A percentile compares a stretch with the other conserved stretches of the same genome.
Evolutionary conservation across 2,797 vertebrate species (phyloP).

Genomic region (Menidia menidia): DNA sequence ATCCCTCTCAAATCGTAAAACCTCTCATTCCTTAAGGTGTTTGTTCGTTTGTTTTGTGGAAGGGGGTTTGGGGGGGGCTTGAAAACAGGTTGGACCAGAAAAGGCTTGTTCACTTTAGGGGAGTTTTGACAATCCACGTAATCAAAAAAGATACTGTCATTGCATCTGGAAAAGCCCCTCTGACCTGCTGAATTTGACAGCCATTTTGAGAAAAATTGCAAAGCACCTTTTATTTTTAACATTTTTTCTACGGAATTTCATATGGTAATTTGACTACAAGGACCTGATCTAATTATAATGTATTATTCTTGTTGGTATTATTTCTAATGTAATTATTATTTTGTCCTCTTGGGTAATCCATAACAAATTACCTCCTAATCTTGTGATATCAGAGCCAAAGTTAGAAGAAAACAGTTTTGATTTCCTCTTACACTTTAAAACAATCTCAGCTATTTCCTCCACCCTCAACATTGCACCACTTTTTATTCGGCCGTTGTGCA

Average conservation of each 20-base stretch:
- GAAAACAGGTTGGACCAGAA: conserved; percentile 40
- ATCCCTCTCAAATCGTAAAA: conserved; percentile 69
- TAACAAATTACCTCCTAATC: conserved; percentile 74
- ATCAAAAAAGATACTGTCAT: conserved; percentile 46
- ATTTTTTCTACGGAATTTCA: conserved; percentile 48
- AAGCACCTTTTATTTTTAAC: conserved; percentile 61
- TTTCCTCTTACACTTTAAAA: conserved; percentile 31
- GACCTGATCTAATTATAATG: conserved; percentile 62
- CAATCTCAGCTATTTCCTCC: conserved; percentile 23
- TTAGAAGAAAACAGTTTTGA: conserved; percentile 34
- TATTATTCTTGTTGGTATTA: conserved; percentile 32
- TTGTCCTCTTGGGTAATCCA: conserved; percentile 55
- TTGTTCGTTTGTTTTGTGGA: conserved; percentile 31
- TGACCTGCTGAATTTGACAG: conserved; percentile 44
- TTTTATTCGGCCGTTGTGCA: conserved; percentile 30
- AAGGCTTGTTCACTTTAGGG: conserved; percentile 62
- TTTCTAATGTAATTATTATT: conserved; percentile 30
- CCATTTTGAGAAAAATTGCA: conserved; percentile 43
- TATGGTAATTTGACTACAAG: conserved; percentile 40
- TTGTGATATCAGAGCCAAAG: conserved; percentile 73
- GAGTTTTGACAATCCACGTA: conserved; percentile 67
- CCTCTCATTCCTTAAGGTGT: conserved; percentile 39
- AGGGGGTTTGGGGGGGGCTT: neutral
- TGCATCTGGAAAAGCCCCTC: conserved; percentile 51
- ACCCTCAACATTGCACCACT: conserved; percentile 18